phyloP scores from a whole-genome alignment of 1,140 invertebrate genomes.

The Bombyx mandarina region DNA sequence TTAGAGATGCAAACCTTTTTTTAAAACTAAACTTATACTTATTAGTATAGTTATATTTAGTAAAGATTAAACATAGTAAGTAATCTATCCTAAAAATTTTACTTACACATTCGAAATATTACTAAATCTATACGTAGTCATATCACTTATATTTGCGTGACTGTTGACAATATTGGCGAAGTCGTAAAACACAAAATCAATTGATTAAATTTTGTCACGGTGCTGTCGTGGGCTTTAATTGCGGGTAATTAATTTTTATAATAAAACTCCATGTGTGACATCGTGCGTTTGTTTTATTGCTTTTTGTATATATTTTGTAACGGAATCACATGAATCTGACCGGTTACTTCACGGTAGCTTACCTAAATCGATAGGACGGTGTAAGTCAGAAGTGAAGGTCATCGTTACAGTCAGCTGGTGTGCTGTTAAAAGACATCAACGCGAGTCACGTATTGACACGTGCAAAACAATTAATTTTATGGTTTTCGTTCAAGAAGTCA shows the following conservation, averaged over 20 bases:
- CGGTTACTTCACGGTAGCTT: slow-evolving; percentile 12
- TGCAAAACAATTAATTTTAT: too few relatives aligned
- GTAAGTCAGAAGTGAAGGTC: slow-evolving; percentile 6
- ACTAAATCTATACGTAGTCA: too few relatives aligned
- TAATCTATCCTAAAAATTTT: too few relatives aligned
- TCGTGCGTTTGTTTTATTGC: slow-evolving; percentile 5
- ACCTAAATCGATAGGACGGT: slow-evolving; percentile 4
- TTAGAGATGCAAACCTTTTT: too few relatives aligned
- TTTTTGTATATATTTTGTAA: slow-evolving; percentile 6
- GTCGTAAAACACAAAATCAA: slow-evolving; percentile 1
- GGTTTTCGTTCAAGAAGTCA: too few relatives aligned
- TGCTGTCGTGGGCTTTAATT: slow-evolving; percentile 6
- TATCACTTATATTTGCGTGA: slow-evolving; percentile 3
- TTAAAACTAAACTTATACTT: too few relatives aligned
- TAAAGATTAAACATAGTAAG: too few relatives aligned
- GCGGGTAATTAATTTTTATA: slow-evolving; percentile 7
- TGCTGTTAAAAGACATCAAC: too few relatives aligned
- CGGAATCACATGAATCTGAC: slow-evolving; percentile 8
- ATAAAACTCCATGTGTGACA: slow-evolving; percentile 5
- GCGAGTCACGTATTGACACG: too few relatives aligned
- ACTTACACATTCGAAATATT: too few relatives aligned
- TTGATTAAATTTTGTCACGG: slow-evolving; percentile 10
- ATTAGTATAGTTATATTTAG: too few relatives aligned
- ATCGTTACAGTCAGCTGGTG: not conserved
- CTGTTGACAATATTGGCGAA: slow-evolving; percentile 8